phyloP scores from a whole-genome alignment of 2,797 vertebrate genomes.

The Brachyalestes nurse region DNA sequence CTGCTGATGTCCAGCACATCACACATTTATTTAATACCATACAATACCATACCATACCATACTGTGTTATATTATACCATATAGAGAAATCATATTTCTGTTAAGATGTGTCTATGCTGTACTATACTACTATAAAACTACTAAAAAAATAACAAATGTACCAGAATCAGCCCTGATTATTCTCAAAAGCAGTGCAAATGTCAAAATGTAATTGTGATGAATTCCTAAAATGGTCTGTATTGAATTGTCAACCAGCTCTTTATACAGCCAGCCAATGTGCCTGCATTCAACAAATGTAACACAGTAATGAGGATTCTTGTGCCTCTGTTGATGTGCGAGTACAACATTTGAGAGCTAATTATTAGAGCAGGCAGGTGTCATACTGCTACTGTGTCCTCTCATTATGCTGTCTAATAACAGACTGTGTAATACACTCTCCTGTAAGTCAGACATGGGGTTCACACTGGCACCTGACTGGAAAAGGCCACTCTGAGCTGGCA shows the following conservation, averaged over 20 bases:
- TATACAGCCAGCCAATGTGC: neutral
- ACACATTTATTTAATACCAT: too few relatives aligned
- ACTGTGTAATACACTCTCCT: constrained; percentile 25
- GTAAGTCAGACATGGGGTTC: constrained; percentile 13
- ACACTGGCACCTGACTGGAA: constrained; percentile 37
- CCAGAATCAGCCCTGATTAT: neutral
- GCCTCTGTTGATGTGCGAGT: constrained; percentile 14
- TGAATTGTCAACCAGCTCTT: neutral
- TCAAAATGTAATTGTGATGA: neutral
- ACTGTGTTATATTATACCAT: too few relatives aligned
- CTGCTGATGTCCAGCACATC: too few relatives aligned
- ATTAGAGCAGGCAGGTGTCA: constrained; percentile 42
- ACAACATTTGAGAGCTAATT: constrained; percentile 28
- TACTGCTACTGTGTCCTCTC: constrained; percentile 40
- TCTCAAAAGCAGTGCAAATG: neutral
- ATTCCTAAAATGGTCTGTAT: neutral
- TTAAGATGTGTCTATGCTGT: too few relatives aligned
- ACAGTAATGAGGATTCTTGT: neutral
- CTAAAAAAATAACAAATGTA: neutral
- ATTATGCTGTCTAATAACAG: constrained; percentile 44
- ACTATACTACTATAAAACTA: too few relatives aligned
- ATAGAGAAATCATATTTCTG: neutral
- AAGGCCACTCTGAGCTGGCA: constrained; percentile 22
- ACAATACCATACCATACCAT: too few relatives aligned
- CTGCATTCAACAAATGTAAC: neutral